phyloP scores from a whole-genome alignment of 2,797 vertebrate species.

The Rallus crepitans region DNA sequence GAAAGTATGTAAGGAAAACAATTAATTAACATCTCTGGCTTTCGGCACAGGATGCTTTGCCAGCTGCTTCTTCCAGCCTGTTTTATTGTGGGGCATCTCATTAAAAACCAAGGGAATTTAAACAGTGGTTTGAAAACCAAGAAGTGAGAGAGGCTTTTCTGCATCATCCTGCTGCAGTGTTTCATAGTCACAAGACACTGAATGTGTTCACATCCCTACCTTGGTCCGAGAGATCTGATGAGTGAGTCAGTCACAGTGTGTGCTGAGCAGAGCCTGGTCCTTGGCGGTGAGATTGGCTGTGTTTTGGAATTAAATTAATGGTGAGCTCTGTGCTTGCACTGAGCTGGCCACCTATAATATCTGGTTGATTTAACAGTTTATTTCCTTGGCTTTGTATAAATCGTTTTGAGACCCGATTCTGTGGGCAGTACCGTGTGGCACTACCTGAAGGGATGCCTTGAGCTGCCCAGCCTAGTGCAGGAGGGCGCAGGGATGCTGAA shows the following conservation, averaged over 20 bases:
- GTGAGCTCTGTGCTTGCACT: background rate
- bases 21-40: background rate
- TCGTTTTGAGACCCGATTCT: background rate
- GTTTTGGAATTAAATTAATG: background rate
- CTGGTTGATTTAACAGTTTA: background rate
- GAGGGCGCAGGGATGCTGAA: background rate
- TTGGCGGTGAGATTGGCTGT: background rate
- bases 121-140: background rate
- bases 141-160: background rate
- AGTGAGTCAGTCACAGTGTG: background rate
- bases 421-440: rapidly evolving
- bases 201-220: background rate
- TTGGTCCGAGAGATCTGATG: background rate
- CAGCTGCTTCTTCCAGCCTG: background rate
- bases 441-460: background rate
- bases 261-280: background rate
- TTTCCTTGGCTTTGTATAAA: background rate
- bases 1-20: background rate
- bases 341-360: background rate
- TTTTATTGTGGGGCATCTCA: background rate
- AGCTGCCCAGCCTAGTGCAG: background rate
- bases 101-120: background rate
- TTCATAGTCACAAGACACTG: background rate
- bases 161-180: background rate
- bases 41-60: background rate